Evolutionary conservation across 64 coral and sea anemone genomes (phyloP).

Genomic region (Dendronephthya gigantea): DNA sequence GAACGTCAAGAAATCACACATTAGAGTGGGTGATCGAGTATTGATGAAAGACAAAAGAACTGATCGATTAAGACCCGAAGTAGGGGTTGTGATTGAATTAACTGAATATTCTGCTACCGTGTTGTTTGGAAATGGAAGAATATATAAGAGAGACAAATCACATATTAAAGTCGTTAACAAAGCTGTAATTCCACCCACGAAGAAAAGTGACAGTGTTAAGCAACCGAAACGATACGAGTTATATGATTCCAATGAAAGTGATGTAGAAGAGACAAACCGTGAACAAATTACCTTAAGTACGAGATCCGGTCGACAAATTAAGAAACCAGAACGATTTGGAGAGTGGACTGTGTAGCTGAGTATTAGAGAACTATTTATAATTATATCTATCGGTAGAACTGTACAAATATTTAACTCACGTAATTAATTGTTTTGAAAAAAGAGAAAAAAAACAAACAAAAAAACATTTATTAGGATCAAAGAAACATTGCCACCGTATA

Average conservation of each 20-base stretch:
- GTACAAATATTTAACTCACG: too few relatives aligned
- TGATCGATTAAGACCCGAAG: not conserved
- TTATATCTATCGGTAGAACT: too few relatives aligned
- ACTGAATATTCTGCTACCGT: not conserved
- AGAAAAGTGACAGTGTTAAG: not conserved
- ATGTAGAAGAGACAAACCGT: not conserved
- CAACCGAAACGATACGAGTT: not conserved
- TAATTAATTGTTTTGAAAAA: too few relatives aligned
- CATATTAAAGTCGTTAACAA: not conserved
- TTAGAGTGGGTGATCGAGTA: not conserved
- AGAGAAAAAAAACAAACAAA: too few relatives aligned
- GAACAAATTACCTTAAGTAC: not conserved
- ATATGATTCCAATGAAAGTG: not conserved
- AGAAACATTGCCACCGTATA: too few relatives aligned
- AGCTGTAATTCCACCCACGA: too few relatives aligned
- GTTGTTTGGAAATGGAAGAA: not conserved
- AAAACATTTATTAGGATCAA: too few relatives aligned
- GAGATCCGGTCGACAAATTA: not conserved
- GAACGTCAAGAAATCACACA: not conserved
- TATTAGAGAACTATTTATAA: too few relatives aligned
- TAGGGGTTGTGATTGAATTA: not conserved
- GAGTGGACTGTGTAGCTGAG: too few relatives aligned
- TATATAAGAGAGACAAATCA: not conserved
- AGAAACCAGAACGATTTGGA: too few relatives aligned
- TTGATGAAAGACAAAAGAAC: not conserved